Evolutionary conservation across 1,140 invertebrate genomes (phyloP).

Genomic region (Apis laboriosa): DNA sequence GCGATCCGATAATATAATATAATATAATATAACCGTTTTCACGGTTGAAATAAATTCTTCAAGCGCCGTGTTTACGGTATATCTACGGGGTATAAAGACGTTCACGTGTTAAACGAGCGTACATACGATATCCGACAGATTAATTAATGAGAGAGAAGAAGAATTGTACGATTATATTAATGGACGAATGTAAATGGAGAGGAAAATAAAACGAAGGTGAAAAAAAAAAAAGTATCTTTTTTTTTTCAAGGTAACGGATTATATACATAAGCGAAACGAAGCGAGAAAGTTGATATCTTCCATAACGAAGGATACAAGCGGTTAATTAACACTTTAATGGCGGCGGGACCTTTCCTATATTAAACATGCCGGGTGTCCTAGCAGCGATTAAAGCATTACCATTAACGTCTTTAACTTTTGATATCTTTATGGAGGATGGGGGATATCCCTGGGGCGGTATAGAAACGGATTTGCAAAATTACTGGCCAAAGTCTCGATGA

Average conservation of each 20-base stretch:
- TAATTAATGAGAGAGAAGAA: too few relatives aligned
- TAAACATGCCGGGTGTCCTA: not conserved
- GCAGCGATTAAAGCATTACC: slow-evolving; percentile 6
- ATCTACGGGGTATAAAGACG: too few relatives aligned
- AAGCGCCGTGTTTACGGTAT: too few relatives aligned
- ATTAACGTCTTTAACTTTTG: slow-evolving; percentile 15
- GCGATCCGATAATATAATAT: too few relatives aligned
- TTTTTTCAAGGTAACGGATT: not conserved
- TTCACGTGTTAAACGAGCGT: too few relatives aligned
- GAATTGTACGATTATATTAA: too few relatives aligned
- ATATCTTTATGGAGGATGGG: not conserved
- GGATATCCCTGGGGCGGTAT: not conserved
- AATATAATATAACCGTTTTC: too few relatives aligned
- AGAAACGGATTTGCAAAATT: not conserved
- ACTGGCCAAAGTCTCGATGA: not conserved
- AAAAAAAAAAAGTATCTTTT: not conserved
- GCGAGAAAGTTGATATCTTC: not conserved
- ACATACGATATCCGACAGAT: too few relatives aligned
- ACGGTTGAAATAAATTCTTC: too few relatives aligned
- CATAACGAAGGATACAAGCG: not conserved
- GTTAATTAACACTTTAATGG: slow-evolving; percentile 18
- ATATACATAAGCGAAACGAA: not conserved
- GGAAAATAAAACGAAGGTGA: not conserved
- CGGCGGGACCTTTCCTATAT: not conserved
- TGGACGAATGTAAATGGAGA: not conserved